Evolutionary conservation across 2,888 invertebrate species (phyloP), one percentile per base, ranked within the genome.

Genomic region (Cheilosia soror): DNA sequence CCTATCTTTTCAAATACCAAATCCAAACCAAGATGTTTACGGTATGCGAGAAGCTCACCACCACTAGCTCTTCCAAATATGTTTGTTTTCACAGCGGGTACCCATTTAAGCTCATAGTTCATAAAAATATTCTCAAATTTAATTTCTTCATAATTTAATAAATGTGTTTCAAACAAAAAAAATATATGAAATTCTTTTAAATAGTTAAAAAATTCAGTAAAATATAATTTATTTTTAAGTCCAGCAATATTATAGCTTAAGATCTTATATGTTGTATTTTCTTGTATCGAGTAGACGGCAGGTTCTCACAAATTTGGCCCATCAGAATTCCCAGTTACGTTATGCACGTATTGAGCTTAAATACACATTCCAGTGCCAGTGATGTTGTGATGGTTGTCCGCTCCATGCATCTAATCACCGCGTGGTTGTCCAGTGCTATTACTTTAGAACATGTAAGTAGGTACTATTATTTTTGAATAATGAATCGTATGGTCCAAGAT

Each of bases 61-160:
- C 68, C 68, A 55, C 31, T 68, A 37, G 55, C 20, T 68, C 42
- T 42, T 55, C 55, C 55, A n/a, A 44, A 55, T 37, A 55, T 68
- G 20, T 20, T 55, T 20, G 11, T 68, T 68, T 68, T 42, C 27
- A 55, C 55, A 68, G 9, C 53, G 20, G 68, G 44, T 57, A 69
- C 42, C 44, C 57, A 69, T 31, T 13, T 33, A 5, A 55, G 29
- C 51, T 66, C 53, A 29, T 66, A 55, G 29, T 53, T 66, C 31
- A 69, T 13, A 69, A 42, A 42, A 42, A 42, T 42, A 42, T 42
- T 42, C 1, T 42, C n/a, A 42, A n/a, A 42, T 31, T 40, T 63
- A 15, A 27, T 31, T 31, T 63, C 31, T 47, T 63, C 31, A 42
- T 33, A 31, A n/a, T 63, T 47, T 13, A 47, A 11, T 63, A 63